phyloP scores from a whole-genome alignment of 1,140 invertebrate species.

The Halesus radiatus region DNA sequence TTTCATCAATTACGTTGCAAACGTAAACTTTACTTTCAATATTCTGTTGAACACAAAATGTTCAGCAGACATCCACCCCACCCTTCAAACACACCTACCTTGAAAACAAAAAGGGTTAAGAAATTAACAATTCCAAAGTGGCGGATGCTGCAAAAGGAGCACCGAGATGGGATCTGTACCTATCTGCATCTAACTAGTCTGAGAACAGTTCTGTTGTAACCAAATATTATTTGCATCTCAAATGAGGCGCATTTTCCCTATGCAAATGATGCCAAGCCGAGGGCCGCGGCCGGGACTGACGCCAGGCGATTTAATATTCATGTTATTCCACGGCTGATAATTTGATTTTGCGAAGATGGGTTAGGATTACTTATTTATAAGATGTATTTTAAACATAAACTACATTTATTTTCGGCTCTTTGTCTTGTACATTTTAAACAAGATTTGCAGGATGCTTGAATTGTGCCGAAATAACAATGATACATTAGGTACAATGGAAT shows the following conservation, averaged over 20 bases:
- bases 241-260: slow-evolving; percentile 34
- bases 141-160: neutral
- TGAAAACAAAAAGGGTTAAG: too few species aligned
- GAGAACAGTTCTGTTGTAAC: slow-evolving; percentile 30
- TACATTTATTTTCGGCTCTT: neutral
- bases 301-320: slow-evolving; percentile 28
- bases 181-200: slow-evolving; percentile 1
- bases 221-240: slow-evolving; percentile 41
- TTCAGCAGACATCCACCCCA: too few species aligned
- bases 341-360: slow-evolving; percentile 32
- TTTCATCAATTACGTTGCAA: too few species aligned
- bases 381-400: neutral
- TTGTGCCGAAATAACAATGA: too few species aligned
- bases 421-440: too few species aligned
- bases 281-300: neutral
- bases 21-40: too few species aligned
- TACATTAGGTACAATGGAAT: too few species aligned
- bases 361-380: slow-evolving; percentile 2
- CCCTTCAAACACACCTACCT: too few species aligned
- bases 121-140: neutral
- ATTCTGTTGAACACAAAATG: too few species aligned
- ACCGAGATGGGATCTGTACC: neutral
- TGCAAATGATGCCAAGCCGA: neutral
- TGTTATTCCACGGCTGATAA: slow-evolving; percentile 20
- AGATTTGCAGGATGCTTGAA: too few species aligned